Percentiles rank a stretch among this genome's conserved stretches.
phyloP scores from a whole-genome alignment of 2,113 vertebrate genomes.

The Perognathus longimembris region DNA sequence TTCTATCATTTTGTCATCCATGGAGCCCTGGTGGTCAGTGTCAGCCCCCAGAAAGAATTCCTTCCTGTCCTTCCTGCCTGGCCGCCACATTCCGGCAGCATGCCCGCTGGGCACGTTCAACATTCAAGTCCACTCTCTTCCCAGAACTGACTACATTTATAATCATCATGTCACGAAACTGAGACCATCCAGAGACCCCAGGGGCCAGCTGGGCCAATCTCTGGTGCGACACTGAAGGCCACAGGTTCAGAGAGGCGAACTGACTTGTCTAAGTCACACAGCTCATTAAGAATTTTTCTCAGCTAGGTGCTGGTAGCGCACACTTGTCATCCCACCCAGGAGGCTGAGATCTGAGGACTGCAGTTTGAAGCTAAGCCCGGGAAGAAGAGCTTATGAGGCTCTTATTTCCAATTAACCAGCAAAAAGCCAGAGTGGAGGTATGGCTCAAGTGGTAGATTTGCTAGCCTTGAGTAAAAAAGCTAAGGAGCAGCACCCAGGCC shows the following conservation, averaged over 20 bases:
- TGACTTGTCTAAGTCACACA: neutral
- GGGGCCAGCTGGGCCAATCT: neutral
- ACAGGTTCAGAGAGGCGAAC: neutral
- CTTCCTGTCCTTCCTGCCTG: slow-evolving; percentile 4
- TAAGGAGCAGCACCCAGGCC: no score
- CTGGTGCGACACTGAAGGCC: neutral
- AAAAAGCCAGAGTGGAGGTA: no score
- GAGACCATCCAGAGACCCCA: neutral
- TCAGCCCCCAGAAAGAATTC: neutral
- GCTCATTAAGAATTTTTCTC: neutral
- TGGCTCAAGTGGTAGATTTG: no score
- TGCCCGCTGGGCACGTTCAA: neutral
- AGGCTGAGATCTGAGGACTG: no score
- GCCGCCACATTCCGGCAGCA: slow-evolving; percentile 5
- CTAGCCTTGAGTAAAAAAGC: no score
- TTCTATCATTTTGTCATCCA: neutral
- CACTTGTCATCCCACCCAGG: no score
- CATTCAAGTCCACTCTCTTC: neutral
- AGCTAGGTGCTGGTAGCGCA: no score
- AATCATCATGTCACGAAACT: accelerated
- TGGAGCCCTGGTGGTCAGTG: neutral
- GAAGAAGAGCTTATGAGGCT: no score
- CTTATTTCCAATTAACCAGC: no score
- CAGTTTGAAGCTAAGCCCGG: no score
- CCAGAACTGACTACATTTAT: slow-evolving; percentile 19